Base-by-base conservation (phyloP, 2,797 vertebrate genomes). In the Capromys pilorides region DNA sequence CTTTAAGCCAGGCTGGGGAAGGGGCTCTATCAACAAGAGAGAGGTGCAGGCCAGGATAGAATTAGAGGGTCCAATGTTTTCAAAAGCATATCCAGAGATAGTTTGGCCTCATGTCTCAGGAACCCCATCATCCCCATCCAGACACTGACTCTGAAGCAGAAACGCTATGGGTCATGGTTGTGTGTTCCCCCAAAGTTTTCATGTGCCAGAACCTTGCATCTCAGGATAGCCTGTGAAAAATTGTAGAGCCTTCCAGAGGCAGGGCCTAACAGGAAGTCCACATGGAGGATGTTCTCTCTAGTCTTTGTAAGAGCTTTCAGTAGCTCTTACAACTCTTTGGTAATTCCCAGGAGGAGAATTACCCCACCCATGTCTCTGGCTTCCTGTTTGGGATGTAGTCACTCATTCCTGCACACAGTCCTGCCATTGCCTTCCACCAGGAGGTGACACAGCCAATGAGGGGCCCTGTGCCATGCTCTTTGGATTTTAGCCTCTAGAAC, bases 41-140 rank as follows among this genome's bases (percentile, higher is more conserved):
- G 14, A 14, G 13, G 2, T n/a, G 45, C 5, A 9, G 45, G 62
- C 9, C 71, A 45, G 57, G n/a, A 26, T 45, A 90, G 54, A 36
- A 64, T 7, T 69, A 33, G 21, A 36, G 13, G 18, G 3, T 54
- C 80, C 7, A 4, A 73, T 12, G 21, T 41, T 71, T 84, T 85
- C 71, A 54, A 69, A 41, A n/a, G 11, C 31, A 6, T 45, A 61
- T 86, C 89, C 82, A 14, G 3, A 33, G 7, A 31, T 0, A n/a
- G 39, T 10, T 67, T 39, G 8, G 16, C 2, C 10, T 22, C 81
- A 71, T 61, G 71, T 41, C 67, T 64, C 54, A 26, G 39, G 61
- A 36, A 24, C 36, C 22, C 33, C 39, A 16, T 3, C 9, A 4
- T 22, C 22, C 61, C 19, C 45, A 10, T 2, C 0, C 0, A 69